phyloP scores from a whole-genome alignment of 2,797 vertebrate genomes.

The Phataginus tetradactyla region DNA sequence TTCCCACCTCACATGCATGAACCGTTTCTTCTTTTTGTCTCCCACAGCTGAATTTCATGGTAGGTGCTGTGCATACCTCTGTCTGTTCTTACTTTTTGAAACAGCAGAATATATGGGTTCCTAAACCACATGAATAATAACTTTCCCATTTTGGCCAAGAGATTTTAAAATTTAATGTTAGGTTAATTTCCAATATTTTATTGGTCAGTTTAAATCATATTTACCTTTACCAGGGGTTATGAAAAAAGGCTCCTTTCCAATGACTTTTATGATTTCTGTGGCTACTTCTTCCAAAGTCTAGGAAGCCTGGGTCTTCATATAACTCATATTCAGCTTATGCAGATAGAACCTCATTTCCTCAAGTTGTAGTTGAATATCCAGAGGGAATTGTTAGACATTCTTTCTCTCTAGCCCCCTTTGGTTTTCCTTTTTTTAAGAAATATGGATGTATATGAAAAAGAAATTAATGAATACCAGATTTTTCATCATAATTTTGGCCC shows the following conservation, averaged over 20 bases:
- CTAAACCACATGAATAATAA: too few species aligned
- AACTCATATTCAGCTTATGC: neutral
- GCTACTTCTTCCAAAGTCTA: neutral
- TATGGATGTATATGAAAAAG: neutral
- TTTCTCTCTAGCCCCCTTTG: neutral
- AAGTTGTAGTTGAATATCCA: neutral
- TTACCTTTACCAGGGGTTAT: neutral
- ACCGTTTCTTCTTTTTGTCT: neutral
- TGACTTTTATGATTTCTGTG: neutral
- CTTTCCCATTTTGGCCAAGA: neutral
- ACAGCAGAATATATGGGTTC: neutral
- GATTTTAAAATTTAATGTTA: neutral
- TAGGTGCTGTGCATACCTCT: accelerated
- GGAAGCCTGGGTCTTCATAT: neutral
- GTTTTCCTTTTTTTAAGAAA: neutral
- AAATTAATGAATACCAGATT: neutral
- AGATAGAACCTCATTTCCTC: neutral
- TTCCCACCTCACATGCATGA: too few species aligned
- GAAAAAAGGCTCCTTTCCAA: neutral
- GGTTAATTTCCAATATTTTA: neutral
- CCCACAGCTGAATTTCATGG: neutral
- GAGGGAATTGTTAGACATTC: neutral
- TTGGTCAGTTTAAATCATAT: neutral
- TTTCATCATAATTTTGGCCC: neutral
- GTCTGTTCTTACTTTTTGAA: neutral